Evolutionary conservation across 2,113 vertebrate genomes (phyloP), one percentile per base, ranked within the genome.

Genomic region (Rhagologus leucostigma): DNA sequence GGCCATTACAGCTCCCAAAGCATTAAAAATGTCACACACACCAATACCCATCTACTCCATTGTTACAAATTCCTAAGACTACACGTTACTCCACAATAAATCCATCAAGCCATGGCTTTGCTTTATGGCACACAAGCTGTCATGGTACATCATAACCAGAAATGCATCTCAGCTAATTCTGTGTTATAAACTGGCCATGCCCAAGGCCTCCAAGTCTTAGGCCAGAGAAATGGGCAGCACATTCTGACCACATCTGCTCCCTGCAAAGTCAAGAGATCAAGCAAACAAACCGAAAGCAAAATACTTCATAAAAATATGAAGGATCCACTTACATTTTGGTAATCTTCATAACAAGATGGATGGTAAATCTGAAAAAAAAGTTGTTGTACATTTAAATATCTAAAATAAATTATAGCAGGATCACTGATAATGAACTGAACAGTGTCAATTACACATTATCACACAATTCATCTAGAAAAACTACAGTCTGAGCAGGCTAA

Each of bases 271-370:
- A 87, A 70, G 8, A 63, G 29, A 83, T 42, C 44, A 52, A 73
- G 33, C 33, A 37, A 81, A 86, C 32, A 74, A 84, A 55, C 30
- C 10, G 11, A 68, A 39, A 80, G 18, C 67, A 80, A 90, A 89
- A 52, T 3, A 12, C 22, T 68, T 82, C 16, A 70, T 22, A 70
- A 70, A 75, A 44, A 11, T 4, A 55, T 3, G 4, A 71, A 84
- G 9, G 16, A 47, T 74, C 33, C 80, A 99, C 99, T 99, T 97
- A 99, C 99, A 3, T 99, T 99, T 97, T 99, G 99, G 97, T 99
- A 99, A 97, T 99, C 99, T 96, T 99, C 99, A 0, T 99, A 99
- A 96, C 99, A 99, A 69, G 99, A 98, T 14, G 99, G 99, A 97
- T 99, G 99, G 97, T 99, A 99, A 96, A 99, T 99, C 99, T 99